Evolutionary conservation across 2,888 invertebrate genomes (phyloP).

Genomic region (Limenitis camilla): DNA sequence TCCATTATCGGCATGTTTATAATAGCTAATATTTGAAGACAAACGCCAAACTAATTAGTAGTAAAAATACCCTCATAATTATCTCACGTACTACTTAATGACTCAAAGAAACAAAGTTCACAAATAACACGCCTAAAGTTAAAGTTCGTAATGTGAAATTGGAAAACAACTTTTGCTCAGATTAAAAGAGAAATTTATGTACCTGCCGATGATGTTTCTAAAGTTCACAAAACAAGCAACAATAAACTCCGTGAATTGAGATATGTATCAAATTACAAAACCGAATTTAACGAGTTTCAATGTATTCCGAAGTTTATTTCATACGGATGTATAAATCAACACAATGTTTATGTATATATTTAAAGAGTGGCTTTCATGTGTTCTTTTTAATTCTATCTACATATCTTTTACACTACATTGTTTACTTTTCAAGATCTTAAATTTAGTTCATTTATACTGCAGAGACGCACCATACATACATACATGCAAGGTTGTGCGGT

Average conservation of each 20-base stretch:
- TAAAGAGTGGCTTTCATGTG: too few relatives aligned
- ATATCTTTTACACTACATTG: too few relatives aligned
- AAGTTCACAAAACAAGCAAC: constrained; percentile 10
- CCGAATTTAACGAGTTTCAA: neutral
- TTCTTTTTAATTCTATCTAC: too few relatives aligned
- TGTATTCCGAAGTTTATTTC: neutral
- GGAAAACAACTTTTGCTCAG: neutral
- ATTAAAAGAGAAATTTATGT: neutral
- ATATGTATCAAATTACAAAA: constrained; percentile 9
- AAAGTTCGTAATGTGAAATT: neutral
- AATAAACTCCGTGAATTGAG: constrained; percentile 6
- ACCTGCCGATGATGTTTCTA: neutral
- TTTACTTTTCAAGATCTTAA: too few relatives aligned
- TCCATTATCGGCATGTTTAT: too few relatives aligned
- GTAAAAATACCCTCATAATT: too few relatives aligned
- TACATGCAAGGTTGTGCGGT: too few relatives aligned
- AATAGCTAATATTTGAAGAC: too few relatives aligned
- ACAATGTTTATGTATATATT: neutral
- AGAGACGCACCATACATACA: too few relatives aligned
- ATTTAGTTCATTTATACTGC: too few relatives aligned
- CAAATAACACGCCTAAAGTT: neutral
- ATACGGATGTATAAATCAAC: neutral
- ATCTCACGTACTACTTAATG: neutral
- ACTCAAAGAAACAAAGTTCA: neutral
- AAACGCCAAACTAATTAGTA: too few relatives aligned